Conservation (phyloP, 2,888 invertebrate species). For the Balanococcus diminutus region DNA sequence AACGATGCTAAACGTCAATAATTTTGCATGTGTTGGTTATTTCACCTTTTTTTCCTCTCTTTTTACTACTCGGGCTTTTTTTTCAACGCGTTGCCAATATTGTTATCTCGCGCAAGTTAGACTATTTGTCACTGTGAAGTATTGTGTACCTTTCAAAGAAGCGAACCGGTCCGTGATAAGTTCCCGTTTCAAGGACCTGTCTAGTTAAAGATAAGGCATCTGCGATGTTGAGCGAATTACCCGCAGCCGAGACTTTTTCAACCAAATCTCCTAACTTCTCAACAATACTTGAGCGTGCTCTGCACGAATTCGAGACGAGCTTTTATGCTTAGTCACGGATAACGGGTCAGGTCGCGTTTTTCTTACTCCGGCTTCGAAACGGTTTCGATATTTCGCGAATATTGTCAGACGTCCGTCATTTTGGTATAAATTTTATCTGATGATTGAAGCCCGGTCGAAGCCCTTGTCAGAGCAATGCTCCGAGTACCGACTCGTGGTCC, state of each 20-base stretch:
- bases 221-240: constrained; percentile 39
- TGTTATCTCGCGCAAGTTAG: constrained; percentile 14
- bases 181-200: constrained; percentile 40
- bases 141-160: neutral
- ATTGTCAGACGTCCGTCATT: too few species aligned
- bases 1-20: constrained; percentile 36
- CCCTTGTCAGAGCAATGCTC: too few species aligned
- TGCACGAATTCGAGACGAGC: neutral
- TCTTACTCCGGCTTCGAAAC: neutral
- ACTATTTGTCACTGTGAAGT: constrained; percentile 45
- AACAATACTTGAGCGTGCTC: neutral
- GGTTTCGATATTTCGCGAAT: neutral
- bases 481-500: too few species aligned
- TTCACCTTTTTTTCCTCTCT: neutral
- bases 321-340: constrained; percentile 8
- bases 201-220: constrained; percentile 20
- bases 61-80: neutral
- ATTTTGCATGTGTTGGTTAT: too few species aligned
- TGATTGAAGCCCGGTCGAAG: too few species aligned
- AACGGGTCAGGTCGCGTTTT: neutral
- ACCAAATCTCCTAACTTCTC: neutral
- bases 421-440: too few species aligned
- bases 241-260: neutral
- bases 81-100: neutral
- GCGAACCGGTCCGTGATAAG: neutral